These are phyloP conservation scores for Chrysodeixis includens DNA, from an alignment of 2,888 invertebrate genomes.

Conservation along the genomic window DNA sequence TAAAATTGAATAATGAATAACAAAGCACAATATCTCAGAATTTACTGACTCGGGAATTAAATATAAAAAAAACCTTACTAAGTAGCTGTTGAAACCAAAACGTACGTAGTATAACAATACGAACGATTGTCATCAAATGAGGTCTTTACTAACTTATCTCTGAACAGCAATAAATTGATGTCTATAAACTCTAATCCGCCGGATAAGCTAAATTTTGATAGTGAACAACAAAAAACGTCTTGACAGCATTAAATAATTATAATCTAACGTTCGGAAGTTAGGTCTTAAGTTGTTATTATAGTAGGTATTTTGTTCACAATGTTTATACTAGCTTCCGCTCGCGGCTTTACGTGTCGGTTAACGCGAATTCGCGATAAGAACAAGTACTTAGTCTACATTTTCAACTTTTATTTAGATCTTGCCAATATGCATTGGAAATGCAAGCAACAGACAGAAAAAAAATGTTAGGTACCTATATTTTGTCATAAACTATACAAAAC, in stretches of 20 bases:
- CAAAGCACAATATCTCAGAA: neutral
- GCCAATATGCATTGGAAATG: no score
- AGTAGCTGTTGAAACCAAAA: neutral
- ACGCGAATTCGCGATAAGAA: no score
- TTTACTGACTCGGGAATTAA: neutral
- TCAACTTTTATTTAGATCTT: no score
- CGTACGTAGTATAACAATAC: no score
- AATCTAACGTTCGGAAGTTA: neutral
- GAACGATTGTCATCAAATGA: neutral
- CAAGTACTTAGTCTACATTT: no score
- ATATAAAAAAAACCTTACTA: conserved; percentile 4
- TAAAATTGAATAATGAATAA: no score
- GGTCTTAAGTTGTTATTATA: neutral
- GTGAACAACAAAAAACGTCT: neutral
- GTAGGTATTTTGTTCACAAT: no score
- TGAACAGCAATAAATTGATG: neutral
- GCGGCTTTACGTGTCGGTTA: no score
- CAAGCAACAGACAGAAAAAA: no score
- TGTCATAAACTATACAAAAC: no score
- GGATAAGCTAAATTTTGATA: conserved; percentile 5
- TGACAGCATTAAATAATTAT: neutral
- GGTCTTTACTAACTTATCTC: neutral
- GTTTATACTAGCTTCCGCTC: neutral
- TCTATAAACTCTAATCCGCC: neutral
- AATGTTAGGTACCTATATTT: no score